Conservation (phyloP, 2,113 vertebrate genomes). For the Mugil cephalus region DNA sequence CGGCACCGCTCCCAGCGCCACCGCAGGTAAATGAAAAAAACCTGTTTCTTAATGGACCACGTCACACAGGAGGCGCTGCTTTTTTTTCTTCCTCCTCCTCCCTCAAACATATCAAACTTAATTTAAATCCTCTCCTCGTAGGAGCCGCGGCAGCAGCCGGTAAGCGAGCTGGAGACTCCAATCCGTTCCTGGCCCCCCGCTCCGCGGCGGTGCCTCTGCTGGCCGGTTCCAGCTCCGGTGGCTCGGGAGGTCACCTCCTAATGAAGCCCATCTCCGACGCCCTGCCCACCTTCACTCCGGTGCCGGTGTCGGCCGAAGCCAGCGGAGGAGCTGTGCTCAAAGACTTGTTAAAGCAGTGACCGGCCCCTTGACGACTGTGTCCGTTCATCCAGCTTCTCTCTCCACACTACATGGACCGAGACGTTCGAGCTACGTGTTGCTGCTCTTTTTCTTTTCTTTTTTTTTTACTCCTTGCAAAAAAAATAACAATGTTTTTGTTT, state of each 20-base stretch:
- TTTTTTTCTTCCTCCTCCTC: neutral
- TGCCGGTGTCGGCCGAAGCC: conserved; percentile 92
- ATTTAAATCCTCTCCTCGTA: conserved; percentile 14
- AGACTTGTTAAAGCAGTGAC: conserved; percentile 93
- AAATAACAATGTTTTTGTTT: neutral
- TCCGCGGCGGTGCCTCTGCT: conserved; percentile 94
- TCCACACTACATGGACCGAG: conserved; percentile 51
- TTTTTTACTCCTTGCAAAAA: conserved; percentile 8
- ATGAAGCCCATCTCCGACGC: conserved; percentile 95
- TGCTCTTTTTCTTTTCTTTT: conserved; percentile 29
- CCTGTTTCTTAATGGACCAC: too few species aligned
- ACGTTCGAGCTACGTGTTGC: conserved; percentile 20
- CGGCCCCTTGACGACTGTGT: conserved; percentile 21
- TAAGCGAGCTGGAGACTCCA: conserved; percentile 87
- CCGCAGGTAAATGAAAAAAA: conserved; percentile 81
- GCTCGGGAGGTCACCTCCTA: conserved; percentile 88
- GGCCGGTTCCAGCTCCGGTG: conserved; percentile 66
- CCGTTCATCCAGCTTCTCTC: conserved; percentile 35
- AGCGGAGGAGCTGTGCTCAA: conserved; percentile 93
- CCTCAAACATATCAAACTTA: neutral
- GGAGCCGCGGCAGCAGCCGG: conserved; percentile 61
- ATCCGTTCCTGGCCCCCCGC: conserved; percentile 93
- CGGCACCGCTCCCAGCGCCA: conserved; percentile 31
- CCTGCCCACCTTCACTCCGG: conserved; percentile 93
- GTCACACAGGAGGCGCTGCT: neutral